Conservation (phyloP, 2,113 vertebrate genomes). For the Myrmophylax atrothorax region DNA sequence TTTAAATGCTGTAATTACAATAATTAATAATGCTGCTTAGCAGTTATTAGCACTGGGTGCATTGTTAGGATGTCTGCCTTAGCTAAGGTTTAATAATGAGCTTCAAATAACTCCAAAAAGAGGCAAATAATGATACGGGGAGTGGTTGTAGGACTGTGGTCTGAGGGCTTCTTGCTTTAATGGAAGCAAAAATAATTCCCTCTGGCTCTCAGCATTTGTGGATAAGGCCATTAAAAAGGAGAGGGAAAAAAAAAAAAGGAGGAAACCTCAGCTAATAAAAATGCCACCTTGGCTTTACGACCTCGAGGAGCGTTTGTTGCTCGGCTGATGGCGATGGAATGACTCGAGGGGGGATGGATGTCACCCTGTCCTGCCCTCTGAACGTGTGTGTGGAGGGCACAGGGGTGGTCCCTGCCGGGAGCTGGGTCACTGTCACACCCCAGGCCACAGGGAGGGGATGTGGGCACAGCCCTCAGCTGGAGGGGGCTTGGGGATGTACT, state of each 20-base stretch:
- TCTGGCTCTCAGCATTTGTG: conserved; percentile 52
- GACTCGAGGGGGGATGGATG: neutral
- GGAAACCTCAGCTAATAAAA: conserved; percentile 67
- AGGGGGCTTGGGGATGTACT: fast-evolving
- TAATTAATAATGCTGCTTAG: conserved; percentile 51
- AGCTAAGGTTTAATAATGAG: conserved; percentile 25
- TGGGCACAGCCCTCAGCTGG: neutral
- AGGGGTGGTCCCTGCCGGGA: neutral
- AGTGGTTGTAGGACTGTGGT: conserved; percentile 27
- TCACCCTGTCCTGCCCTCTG: neutral
- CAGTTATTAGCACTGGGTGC: conserved; percentile 24
- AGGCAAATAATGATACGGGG: conserved; percentile 44
- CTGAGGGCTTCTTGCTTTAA: conserved; percentile 59
- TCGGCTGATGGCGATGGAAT: neutral
- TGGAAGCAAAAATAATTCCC: conserved; percentile 65
- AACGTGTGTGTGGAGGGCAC: fast-evolving
- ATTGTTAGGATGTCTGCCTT: conserved; percentile 23
- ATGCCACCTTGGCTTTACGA: conserved; percentile 19
- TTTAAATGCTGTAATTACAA: conserved; percentile 10
- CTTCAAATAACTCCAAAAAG: conserved; percentile 28
- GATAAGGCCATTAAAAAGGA: conserved; percentile 50
- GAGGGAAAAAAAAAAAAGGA: neutral
- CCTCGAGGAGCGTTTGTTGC: neutral
- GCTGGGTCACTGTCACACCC: neutral
- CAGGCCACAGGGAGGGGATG: fast-evolving